Evolutionary conservation across 2,797 vertebrate genomes (phyloP).

Genomic region (Macropus fuliginosus): DNA sequence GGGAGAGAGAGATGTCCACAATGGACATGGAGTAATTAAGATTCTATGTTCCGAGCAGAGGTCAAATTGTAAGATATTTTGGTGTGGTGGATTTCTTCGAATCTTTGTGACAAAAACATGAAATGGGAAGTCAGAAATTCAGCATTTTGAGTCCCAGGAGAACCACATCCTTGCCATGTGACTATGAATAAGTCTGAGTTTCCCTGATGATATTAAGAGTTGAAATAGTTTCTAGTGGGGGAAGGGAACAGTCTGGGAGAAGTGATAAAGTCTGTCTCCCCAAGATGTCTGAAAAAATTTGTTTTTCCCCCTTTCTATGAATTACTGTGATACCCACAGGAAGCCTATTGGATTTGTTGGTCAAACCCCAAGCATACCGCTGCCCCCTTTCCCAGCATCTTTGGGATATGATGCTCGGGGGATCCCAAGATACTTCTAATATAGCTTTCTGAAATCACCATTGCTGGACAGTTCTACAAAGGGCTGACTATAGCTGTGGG

Average conservation of each 20-base stretch:
- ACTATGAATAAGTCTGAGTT: slow-evolving; percentile 54
- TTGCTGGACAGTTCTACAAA: slow-evolving; percentile 44
- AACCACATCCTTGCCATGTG: slow-evolving; percentile 64
- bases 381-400: background rate
- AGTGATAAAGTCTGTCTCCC: slow-evolving; percentile 11
- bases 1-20: slow-evolving; percentile 14
- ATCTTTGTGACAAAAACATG: slow-evolving; percentile 43
- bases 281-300: background rate
- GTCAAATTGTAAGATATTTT: slow-evolving; percentile 39
- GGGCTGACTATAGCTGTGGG: background rate
- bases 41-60: slow-evolving; percentile 36
- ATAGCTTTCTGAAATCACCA: background rate
- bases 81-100: slow-evolving; percentile 57
- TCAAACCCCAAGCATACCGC: background rate
- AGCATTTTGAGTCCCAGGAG: slow-evolving; percentile 54
- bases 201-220: slow-evolving; percentile 14
- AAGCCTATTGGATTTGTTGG: slow-evolving; percentile 11
- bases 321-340: background rate
- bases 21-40: slow-evolving; percentile 5
- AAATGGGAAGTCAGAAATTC: slow-evolving; percentile 72
- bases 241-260: background rate
- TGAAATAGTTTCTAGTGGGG: slow-evolving; percentile 1
- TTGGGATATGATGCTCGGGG: background rate
- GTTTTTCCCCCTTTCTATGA: background rate
- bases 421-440: background rate